Evolutionary conservation across 2,888 invertebrate species (phyloP), one percentile per base, ranked within the genome.

Genomic region (Clitarchus hookeri): DNA sequence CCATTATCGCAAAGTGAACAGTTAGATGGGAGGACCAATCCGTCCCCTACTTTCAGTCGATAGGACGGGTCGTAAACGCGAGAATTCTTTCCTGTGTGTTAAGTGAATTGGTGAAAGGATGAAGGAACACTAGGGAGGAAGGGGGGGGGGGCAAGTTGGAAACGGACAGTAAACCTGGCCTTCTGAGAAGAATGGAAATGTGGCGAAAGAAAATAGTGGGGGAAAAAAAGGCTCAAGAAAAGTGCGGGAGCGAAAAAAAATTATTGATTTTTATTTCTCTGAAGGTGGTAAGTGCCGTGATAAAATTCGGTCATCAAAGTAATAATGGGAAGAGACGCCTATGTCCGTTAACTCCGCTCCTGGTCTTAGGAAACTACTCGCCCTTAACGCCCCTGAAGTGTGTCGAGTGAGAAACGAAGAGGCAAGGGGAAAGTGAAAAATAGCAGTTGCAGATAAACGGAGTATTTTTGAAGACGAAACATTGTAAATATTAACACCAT

Each of bases 71-170:
- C 54, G 27, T 84, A 23, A 84, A 65, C 16, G 84, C 54, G 53
- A 54, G 53, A 84, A 48, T 84, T 84, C 36, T 84, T 84, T 65
- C n/a, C 2, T 65, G 65, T 65, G 65, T 65, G 65, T 65, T 12
- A 65, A 65, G 65, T 65, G 65, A 65, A 65, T 65, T 65, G 65
- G 65, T 19, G 65, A 65, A 65, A 19, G 65, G n/a, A 65, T 65
- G 65, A 65, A 0, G 65, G 65, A 65, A 65, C 23, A 2, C 23
- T n/a, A n/a, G n/a, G 48, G 48, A 48, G 16, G 48, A 48, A n/a
- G 16, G 16, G 8, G 48, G 6, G 6, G 65, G n/a, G 65, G 23
- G 65, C 11, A 65, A 65, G 65, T 19, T 23, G 65, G 65, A n/a
- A 65, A 65, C n/a, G 65, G 65, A n/a, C 65, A 65, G 16, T 65